Evolutionary conservation across 1,140 invertebrate genomes (phyloP).

Genomic region (Heliconius hermathena): DNA sequence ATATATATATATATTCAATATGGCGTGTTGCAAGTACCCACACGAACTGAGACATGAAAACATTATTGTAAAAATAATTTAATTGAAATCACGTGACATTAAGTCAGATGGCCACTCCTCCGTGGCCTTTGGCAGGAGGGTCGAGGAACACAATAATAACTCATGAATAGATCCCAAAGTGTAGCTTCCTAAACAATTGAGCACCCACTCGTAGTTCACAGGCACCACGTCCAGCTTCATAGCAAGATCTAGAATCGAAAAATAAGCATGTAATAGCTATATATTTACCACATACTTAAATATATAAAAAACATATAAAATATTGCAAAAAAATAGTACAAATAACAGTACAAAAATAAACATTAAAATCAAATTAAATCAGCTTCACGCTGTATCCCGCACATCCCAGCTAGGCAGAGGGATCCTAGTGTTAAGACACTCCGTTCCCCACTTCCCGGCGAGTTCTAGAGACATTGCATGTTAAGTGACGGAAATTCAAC

Average conservation of each 20-base stretch:
- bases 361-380: too few species aligned
- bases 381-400: too few species aligned
- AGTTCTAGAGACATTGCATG: too few species aligned
- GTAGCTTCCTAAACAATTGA: conserved; percentile 70
- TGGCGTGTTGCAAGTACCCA: not conserved
- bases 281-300: too few species aligned
- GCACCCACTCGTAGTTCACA: conserved; percentile 76
- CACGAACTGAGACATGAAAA: not conserved
- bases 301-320: too few species aligned
- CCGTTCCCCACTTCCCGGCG: too few species aligned
- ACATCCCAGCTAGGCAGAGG: too few species aligned
- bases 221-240: conserved; percentile 66
- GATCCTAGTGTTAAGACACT: too few species aligned
- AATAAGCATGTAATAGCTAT: not conserved
- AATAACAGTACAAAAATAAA: too few species aligned
- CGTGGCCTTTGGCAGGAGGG: conserved; percentile 53
- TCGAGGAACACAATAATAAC: conserved; percentile 61
- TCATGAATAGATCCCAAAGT: conserved; percentile 53
- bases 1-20: not conserved
- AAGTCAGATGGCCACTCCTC: conserved; percentile 59
- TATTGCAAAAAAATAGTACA: too few species aligned
- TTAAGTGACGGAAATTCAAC: too few species aligned
- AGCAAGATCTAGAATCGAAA: conserved; percentile 62
- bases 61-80: conserved; percentile 8
- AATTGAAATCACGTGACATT: conserved; percentile 46